Base-by-base conservation (phyloP, 1,140 invertebrate genomes). In the Sarcophaga bullata region DNA sequence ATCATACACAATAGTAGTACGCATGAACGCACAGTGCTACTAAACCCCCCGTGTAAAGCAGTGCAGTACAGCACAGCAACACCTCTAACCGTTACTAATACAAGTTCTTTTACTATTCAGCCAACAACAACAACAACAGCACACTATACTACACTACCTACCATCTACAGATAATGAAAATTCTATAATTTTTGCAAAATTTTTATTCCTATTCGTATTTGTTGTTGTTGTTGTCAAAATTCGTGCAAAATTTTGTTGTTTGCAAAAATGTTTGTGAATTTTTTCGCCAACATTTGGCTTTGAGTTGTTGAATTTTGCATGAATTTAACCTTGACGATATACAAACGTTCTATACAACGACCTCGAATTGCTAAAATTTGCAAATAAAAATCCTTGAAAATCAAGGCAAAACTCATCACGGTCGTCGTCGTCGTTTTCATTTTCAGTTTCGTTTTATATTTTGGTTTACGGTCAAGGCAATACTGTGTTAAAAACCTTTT, bases 401-500 rank as follows among this genome's bases (percentile, higher is more conserved):
- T 48, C 47, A n/a, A 76, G 48, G 47, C 73, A 49, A 37, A 37
- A 82, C 84, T 88, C 87, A 37, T 37, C 25, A 88, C 86, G 87
- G 87, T 88, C 85, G 84, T 80, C 85, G 87, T 86, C 86, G 87
- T 88, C 87, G 87, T 84, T 88, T 86, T 84, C 85, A 72, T 48
- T 82, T 82, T 76, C 58, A 46, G 52, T 72, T 54, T 78, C 81
- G n/a, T 82, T 75, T 85, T 84, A 85, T 84, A 84, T 83, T 86
- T 85, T 84, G 82, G 86, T 87, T 85, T 87, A 84, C 85, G 87
- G 87, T 88, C 87, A 88, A 88, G 87, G 87, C 84, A 73, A 87
- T 37, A 4, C 25, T 4, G 25, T 37, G 4, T 37, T 37, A 37
- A 19, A 11, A 82, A 83, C 50, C 50, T 52, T 52, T 52, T 52